Base-by-base conservation (phyloP, 2,113 vertebrate species). In the Poeciliopsis turrubarensis region DNA sequence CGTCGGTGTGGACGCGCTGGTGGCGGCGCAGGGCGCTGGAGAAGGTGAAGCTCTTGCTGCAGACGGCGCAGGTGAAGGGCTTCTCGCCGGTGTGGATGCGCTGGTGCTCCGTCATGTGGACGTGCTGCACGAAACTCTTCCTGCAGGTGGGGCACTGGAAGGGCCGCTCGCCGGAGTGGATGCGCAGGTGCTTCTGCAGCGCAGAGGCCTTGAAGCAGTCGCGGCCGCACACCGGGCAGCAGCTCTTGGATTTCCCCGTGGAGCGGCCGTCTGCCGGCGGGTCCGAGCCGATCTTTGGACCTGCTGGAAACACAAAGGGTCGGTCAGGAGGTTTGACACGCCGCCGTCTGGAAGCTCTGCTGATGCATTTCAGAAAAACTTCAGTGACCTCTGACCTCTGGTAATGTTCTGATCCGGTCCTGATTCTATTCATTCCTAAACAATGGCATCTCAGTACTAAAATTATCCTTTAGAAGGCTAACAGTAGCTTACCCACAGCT, bases 31-130 rank as follows among this genome's bases (percentile, higher is more conserved):
- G 79, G 0, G 88, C 90, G 60, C 86, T 88, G 75, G 90, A 89
- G 85, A 87, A 89, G 86, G 84, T 86, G 83, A 91, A 91, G 85
- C 79, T 84, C 79, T 80, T 85, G 65, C 63, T 62, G 62, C 90
- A 91, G 34, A 64, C 22, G 51, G 30, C 0, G 73, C 90, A 91
- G 70, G 77, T 68, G 85, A 78, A 91, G 39, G 90, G 88, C 1
- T 79, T 84, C 86, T 91, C 90, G 9, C 90, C 90, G 0, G 82
- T 89, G 81, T 91, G 90, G 63, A 68, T 91, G 62, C 90, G 78
- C 83, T 41, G 86, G 85, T 91, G 90, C 86, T 89, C 88, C 39
- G 65, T 91, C 85, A 91, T 67, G 85, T 91, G 90, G 3, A 81
- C 85, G 7, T 84, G 90, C 75, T 91, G 90, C 13, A 78, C 71